Percentiles rank a stretch among this genome's conserved stretches.
These are phyloP conservation scores for Apolygus lucorum DNA, from an alignment of 1,140 invertebrate species.

Conservation along the genomic window DNA sequence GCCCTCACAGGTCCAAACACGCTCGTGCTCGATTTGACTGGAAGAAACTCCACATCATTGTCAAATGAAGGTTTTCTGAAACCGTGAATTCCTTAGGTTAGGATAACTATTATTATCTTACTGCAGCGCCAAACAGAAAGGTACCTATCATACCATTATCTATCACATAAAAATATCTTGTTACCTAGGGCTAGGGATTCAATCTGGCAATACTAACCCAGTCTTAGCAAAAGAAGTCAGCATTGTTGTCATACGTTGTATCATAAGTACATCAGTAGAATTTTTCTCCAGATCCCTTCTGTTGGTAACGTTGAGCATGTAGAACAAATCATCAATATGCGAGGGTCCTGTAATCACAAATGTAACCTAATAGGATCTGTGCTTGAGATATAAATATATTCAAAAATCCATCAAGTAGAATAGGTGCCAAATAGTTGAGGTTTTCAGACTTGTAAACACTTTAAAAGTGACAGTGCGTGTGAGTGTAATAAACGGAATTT, in stretches of 20 bases:
- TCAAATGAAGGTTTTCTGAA: neutral
- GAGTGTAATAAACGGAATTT: neutral
- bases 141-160: too few relatives aligned
- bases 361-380: neutral
- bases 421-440: neutral
- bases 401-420: too few relatives aligned
- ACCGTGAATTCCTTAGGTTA: neutral
- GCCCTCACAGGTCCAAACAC: neutral
- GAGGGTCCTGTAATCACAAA: conserved; percentile 1
- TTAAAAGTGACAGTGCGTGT: neutral
- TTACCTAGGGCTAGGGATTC: too few relatives aligned
- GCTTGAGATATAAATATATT: neutral
- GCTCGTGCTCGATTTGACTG: neutral
- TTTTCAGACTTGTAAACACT: neutral
- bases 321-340: conserved; percentile 23
- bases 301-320: conserved; percentile 6
- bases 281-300: neutral
- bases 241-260: conserved; percentile 18
- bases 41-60: neutral
- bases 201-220: conserved; percentile 2
- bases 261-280: conserved; percentile 10
- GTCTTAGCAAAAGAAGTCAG: neutral
- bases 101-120: neutral
- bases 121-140: too few relatives aligned
- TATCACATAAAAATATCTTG: too few relatives aligned